Evolutionary conservation across 2,113 vertebrate species (phyloP).

Genomic region (Pteruthius melanotis): DNA sequence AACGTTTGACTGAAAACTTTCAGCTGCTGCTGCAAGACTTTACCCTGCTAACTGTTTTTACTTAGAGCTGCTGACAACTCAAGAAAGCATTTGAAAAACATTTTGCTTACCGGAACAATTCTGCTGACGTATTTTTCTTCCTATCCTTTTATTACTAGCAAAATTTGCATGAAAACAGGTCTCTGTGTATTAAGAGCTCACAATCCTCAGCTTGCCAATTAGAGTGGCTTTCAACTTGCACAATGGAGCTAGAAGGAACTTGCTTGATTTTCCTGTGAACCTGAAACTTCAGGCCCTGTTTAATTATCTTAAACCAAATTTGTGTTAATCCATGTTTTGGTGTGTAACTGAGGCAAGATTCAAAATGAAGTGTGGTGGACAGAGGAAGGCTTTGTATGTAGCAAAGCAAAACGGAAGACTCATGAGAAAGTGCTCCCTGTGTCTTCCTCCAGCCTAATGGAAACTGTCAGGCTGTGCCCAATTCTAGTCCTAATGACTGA

Average conservation of each 20-base stretch:
- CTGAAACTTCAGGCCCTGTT: background rate
- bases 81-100: slow-evolving; percentile 53
- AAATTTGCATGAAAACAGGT: slow-evolving; percentile 63
- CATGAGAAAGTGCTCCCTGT: background rate
- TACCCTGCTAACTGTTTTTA: background rate
- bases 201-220: slow-evolving; percentile 44
- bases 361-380: background rate
- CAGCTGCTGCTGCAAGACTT: background rate
- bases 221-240: background rate
- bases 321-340: background rate
- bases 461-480: background rate
- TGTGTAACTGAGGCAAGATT: background rate
- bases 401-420: background rate
- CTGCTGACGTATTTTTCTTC: slow-evolving; percentile 55
- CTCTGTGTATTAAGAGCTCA: slow-evolving; percentile 50
- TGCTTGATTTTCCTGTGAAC: background rate
- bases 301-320: background rate
- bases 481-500: background rate
- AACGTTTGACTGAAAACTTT: background rate
- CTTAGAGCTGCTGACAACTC: slow-evolving; percentile 37
- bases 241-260: background rate
- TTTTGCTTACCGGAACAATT: slow-evolving; percentile 60
- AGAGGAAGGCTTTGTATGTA: background rate
- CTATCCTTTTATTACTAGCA: slow-evolving; percentile 35
- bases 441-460: background rate